Evolutionary conservation across 2,113 vertebrate species (phyloP), one percentile per base, ranked within the genome.

Genomic region (Willisornis vidua): DNA sequence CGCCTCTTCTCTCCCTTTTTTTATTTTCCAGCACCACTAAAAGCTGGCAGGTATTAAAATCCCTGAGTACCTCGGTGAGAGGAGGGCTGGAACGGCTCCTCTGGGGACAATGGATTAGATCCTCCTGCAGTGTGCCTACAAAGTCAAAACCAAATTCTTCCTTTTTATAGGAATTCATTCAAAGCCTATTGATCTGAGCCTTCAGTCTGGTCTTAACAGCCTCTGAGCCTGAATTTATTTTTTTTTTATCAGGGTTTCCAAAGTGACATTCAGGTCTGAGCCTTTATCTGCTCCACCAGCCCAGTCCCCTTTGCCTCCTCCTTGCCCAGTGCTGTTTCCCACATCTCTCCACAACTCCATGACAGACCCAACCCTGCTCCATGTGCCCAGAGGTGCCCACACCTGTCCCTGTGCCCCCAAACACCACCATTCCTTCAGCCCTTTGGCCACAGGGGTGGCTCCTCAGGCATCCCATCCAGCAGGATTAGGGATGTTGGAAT

Each of bases 161-260:
- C 85, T 82, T 93, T 94, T 91, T 95, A 94, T 65, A 83, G 91
- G 71, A 87, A 89, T 82, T 93, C 85, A 96, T 87, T 94, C 91
- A 82, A 89, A 96, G 46, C 58, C 63, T 89, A 87, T 95, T 80
- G 94, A 96, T 93, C 78, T 41, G 52, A 85, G 63, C 55, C 73
- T 85, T 67, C 54, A 4, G 24, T 73, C 67, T 35, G 24, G 23
- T 65, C 87, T 68, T 84, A 65, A 78, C 41, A 68, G 49, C 66
- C 81, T 49, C 62, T 0, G 3, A 67, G 51, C 10, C 4, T 17
- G 66, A 33, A 8, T 28, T 45, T 68, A 57, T 39, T 39, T 51
- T 59, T 68, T 79, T 67, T 61, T 4, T 14, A 41, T 45, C 22
- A 8, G 14, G 48, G 77, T 68, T 63, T 85, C 80, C 54, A 31